phyloP scores from a whole-genome alignment of 2,888 invertebrate genomes.

The Cyrtodaria siliqua region DNA sequence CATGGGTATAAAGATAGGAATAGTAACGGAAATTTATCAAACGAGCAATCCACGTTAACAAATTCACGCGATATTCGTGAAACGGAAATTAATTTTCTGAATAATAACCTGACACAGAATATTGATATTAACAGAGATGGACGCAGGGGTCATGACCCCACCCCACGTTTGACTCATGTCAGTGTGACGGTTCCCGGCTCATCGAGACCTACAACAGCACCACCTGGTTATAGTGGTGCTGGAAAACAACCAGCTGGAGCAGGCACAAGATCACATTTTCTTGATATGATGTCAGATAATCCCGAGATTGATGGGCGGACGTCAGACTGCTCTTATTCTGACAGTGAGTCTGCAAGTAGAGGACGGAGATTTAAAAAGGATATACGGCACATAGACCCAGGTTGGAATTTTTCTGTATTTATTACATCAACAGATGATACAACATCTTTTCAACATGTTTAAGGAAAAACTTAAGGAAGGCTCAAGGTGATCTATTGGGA shows the following conservation, averaged over 20 bases:
- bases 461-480: too few species aligned
- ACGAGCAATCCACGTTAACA: slow-evolving; percentile 70
- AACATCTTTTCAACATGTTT: too few species aligned
- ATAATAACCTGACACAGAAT: slow-evolving; percentile 67
- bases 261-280: slow-evolving; percentile 34
- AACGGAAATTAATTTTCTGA: slow-evolving; percentile 79
- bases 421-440: too few species aligned
- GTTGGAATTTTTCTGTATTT: slow-evolving; percentile 21
- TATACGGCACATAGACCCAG: slow-evolving; percentile 65
- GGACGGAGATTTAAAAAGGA: slow-evolving; percentile 62
- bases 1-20: slow-evolving; percentile 27
- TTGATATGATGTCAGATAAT: slow-evolving; percentile 56
- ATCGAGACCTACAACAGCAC: slow-evolving; percentile 30
- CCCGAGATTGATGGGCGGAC: slow-evolving; percentile 59
- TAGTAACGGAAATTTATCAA: slow-evolving; percentile 11
- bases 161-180: slow-evolving; percentile 66
- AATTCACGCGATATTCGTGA: slow-evolving; percentile 77
- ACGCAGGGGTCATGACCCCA: slow-evolving; percentile 19
- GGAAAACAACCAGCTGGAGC: too few species aligned
- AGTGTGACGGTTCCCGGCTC: slow-evolving; percentile 71
- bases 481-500: too few species aligned
- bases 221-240: too few species aligned
- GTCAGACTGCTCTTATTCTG: slow-evolving; percentile 62
- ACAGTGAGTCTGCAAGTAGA: slow-evolving; percentile 54
- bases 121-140: slow-evolving; percentile 38